Evolutionary conservation across 2,888 invertebrate species (phyloP).

Genomic region (Agriopis marginaria): DNA sequence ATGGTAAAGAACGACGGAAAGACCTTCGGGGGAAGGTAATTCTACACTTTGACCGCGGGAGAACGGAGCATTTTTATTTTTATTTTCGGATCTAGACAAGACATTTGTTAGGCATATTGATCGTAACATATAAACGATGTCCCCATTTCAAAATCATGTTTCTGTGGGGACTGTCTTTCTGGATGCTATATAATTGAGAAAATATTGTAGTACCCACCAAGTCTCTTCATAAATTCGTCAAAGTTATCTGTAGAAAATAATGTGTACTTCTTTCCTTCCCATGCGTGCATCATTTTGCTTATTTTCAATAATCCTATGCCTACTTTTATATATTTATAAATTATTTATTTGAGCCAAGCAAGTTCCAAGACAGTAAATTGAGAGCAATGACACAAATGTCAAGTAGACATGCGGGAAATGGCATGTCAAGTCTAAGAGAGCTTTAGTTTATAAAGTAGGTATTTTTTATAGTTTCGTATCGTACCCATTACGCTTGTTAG

Average conservation of each 20-base stretch:
- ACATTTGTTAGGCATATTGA: no score
- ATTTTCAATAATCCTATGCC: not conserved
- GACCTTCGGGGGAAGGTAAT: no score
- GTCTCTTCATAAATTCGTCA: conserved; percentile 93
- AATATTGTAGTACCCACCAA: conserved; percentile 81
- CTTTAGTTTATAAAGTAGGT: not conserved
- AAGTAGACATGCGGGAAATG: not conserved
- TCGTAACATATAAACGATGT: no score
- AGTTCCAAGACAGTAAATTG: not conserved
- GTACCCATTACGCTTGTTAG: no score
- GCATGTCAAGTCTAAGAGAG: not conserved
- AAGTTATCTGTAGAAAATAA: conserved; percentile 91
- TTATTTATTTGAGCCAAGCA: not conserved
- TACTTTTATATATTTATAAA: not conserved
- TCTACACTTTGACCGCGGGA: no score
- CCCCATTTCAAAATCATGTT: no score
- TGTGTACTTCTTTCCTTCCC: conserved; percentile 90
- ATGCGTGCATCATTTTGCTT: conserved; percentile 32
- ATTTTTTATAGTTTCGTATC: not conserved
- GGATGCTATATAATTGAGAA: not conserved
- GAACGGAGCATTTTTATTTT: no score
- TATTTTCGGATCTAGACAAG: no score
- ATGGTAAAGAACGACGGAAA: no score
- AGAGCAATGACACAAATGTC: not conserved
- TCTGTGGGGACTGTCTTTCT: no score